Base-by-base conservation (phyloP, 1,140 invertebrate genomes). In the Argopecten irradians region DNA sequence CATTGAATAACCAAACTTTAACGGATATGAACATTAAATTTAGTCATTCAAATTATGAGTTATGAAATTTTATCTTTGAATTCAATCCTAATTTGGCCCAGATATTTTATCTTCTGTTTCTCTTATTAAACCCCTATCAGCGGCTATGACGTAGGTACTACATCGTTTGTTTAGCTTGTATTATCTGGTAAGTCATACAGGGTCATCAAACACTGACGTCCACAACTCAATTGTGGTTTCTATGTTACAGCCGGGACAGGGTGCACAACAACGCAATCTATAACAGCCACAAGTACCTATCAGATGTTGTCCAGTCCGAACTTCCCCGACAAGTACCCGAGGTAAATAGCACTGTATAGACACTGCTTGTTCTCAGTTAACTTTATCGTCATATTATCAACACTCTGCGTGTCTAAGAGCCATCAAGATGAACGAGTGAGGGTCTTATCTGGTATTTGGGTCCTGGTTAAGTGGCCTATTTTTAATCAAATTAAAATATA, bases 271-370 rank as follows among this genome's bases (percentile, higher is more conserved):
- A 71, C 55, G 28, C 55, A 71, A 11, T 71, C 55, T n/a, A 71
- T 71, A 8, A 71, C 55, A 28, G 55, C 55, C 55, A 71, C 55
- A 5, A 71, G 55, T n/a, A 28, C 55, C 5, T 71, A 71, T 71
- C 55, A 71, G 55, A 71, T 71, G 55, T n/a, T 71, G 55, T 28
- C 55, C 55, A 71, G 55, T 28, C 55, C 55, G n/a, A 71, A 71
- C 28, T 71, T 71, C 55, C 55, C 55, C 28, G 55, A 71, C 55
- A 71, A 71, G 55, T 71, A 71, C 55, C 55, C 55, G 2, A 71
- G 55, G 55, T 71, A 71, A 71, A 71, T 71, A 71, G n/a, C 28
- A 5, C 55, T 71, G 55, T 28, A 71, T 71, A 71, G 55, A 71
- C 55, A 71, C 5, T n/a, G n/a, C 1, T 71, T 71, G 55, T 71